These are phyloP conservation scores for Danio rerio DNA, from an alignment of 2,113 vertebrate genomes.

Conservation along the genomic window DNA sequence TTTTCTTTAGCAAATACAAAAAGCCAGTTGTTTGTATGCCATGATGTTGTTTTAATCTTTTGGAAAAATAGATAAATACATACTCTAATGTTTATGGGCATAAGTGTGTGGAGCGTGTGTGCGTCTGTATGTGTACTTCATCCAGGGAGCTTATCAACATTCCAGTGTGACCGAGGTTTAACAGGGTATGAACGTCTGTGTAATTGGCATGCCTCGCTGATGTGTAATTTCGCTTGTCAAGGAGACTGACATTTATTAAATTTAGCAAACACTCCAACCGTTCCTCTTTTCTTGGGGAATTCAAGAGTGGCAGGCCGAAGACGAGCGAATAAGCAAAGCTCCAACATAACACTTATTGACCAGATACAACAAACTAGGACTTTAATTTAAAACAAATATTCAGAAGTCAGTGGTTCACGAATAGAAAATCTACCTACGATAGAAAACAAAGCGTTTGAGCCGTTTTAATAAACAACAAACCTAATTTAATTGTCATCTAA, in stretches of 20 bases:
- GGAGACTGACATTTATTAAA: constrained; percentile 59
- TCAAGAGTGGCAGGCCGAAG: constrained; percentile 13
- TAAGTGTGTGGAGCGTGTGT: constrained; percentile 7
- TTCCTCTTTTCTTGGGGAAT: not conserved
- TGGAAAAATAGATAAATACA: not conserved
- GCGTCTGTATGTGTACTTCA: not conserved
- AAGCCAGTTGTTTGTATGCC: not conserved
- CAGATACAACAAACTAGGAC: constrained; percentile 21
- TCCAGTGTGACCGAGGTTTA: constrained; percentile 55
- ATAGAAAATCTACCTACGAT: too few species aligned
- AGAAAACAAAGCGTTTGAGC: not conserved
- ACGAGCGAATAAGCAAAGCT: not conserved
- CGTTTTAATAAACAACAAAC: constrained; percentile 30
- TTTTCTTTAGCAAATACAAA: not conserved
- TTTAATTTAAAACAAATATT: not conserved
- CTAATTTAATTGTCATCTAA: constrained; percentile 8
- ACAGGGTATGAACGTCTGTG: constrained; percentile 41
- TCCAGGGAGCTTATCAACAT: constrained; percentile 32
- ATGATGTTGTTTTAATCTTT: not conserved
- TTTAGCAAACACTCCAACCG: constrained; percentile 39
- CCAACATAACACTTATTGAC: constrained; percentile 17
- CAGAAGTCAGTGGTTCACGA: too few species aligned
- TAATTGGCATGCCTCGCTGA: constrained; percentile 54
- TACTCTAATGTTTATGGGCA: not conserved
- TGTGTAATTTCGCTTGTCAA: constrained; percentile 54